These are phyloP conservation scores for Tenualosa ilisha DNA, from an alignment of 2,797 vertebrate species.

Conservation along the genomic window DNA sequence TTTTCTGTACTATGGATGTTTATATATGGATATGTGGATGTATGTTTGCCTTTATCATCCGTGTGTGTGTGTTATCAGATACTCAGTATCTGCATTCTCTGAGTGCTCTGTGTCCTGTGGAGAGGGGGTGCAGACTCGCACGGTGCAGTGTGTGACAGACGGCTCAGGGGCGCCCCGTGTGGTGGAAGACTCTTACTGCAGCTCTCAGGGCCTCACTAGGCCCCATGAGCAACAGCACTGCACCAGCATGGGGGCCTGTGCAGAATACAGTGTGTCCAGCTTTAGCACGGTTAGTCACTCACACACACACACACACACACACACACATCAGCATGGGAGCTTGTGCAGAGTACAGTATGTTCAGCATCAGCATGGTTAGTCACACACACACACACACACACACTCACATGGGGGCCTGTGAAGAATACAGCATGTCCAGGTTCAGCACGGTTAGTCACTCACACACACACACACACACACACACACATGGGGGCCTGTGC, in stretches of 20 bases:
- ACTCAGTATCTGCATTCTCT: conserved; percentile 76
- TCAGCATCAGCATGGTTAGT: neutral
- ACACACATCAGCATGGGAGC: neutral
- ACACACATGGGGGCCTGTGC: too few species aligned
- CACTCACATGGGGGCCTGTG: conserved; percentile 66
- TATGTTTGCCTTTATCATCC: neutral
- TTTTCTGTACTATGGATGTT: neutral
- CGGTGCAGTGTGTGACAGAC: conserved; percentile 75
- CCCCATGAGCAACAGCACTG: conserved; percentile 80
- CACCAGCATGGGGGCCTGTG: conserved; percentile 16
- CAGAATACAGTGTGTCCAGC: too few species aligned
- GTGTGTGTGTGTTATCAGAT: conserved; percentile 64
- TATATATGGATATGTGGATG: neutral
- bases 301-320: conserved; percentile 24
- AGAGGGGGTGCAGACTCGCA: conserved; percentile 82
- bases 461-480: neutral
- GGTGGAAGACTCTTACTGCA: conserved; percentile 75
- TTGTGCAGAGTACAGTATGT: neutral
- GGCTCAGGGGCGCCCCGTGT: conserved; percentile 66
- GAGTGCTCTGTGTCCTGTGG: conserved; percentile 83
- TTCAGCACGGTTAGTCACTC: conserved; percentile 65
- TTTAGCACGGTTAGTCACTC: conserved; percentile 70
- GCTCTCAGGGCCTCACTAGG: conserved; percentile 66
- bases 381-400: neutral
- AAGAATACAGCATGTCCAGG: conserved; percentile 58